Evolutionary conservation across 2,113 vertebrate species (phyloP).

Genomic region (Platysternon megacephalum): DNA sequence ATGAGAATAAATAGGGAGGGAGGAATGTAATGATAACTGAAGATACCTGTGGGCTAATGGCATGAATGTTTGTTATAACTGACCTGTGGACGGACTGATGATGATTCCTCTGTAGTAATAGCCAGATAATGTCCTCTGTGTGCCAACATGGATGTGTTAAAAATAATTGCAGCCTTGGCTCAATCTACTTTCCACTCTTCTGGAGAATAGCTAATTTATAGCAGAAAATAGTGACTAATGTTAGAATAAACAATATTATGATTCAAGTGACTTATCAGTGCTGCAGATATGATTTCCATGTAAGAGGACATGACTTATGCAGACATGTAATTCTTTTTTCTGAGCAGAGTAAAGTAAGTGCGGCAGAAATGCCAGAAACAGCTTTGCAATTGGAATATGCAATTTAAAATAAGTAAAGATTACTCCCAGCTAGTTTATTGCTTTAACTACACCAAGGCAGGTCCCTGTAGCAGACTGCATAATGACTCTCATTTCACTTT

Average conservation of each 20-base stretch:
- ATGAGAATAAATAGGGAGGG: slow-evolving; percentile 64
- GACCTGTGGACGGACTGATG: background rate
- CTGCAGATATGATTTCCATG: slow-evolving; percentile 67
- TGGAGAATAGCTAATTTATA: slow-evolving; percentile 68
- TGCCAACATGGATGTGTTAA: slow-evolving; percentile 39
- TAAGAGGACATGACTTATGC: slow-evolving; percentile 73
- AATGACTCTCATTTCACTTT: slow-evolving; percentile 81
- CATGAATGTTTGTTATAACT: slow-evolving; percentile 70
- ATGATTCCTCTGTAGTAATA: slow-evolving; percentile 51
- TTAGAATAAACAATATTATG: slow-evolving; percentile 76
- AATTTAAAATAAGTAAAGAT: slow-evolving; percentile 83
- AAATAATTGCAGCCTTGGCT: slow-evolving; percentile 66
- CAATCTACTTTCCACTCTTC: slow-evolving; percentile 45
- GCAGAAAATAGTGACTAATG: slow-evolving; percentile 74
- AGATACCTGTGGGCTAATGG: slow-evolving; percentile 57
- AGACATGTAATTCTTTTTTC: slow-evolving; percentile 72
- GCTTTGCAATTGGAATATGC: slow-evolving; percentile 79
- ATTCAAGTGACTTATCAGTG: slow-evolving; percentile 70
- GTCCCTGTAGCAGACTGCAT: slow-evolving; percentile 75
- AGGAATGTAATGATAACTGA: slow-evolving; percentile 43
- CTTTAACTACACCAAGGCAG: slow-evolving; percentile 78
- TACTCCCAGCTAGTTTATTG: slow-evolving; percentile 82
- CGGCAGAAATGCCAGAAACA: slow-evolving; percentile 80
- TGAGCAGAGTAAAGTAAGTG: slow-evolving; percentile 69
- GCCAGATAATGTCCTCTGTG: slow-evolving; percentile 52